Conservation (phyloP, 2,888 invertebrate genomes). For the Habroteleia sp. region DNA sequence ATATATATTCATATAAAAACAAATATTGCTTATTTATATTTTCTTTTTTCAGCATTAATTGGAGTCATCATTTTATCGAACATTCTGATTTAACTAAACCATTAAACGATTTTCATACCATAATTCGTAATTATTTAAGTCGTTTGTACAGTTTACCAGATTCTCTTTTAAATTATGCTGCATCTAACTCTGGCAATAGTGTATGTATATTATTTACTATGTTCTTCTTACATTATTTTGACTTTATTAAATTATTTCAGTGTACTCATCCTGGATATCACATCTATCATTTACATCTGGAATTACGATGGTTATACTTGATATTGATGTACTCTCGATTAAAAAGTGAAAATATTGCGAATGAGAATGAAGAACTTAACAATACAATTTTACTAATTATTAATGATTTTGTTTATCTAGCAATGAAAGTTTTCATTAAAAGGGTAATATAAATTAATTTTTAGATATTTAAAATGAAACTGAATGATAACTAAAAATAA, state of each 20-base stretch:
- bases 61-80: conserved; percentile 67
- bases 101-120: conserved; percentile 69
- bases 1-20: no score
- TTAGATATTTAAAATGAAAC: conserved; percentile 16
- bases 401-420: conserved; percentile 77
- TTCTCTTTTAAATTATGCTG: conserved; percentile 78
- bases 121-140: conserved; percentile 70
- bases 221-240: neutral
- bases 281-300: conserved; percentile 82
- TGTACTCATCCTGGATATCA: conserved; percentile 81
- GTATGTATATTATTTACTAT: conserved; percentile 68
- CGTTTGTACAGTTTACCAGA: conserved; percentile 77
- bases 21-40: no score
- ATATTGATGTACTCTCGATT: conserved; percentile 72
- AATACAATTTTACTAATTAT: conserved; percentile 70
- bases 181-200: conserved; percentile 79
- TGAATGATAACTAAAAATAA: no score
- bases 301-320: conserved; percentile 81
- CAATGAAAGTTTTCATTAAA: conserved; percentile 77
- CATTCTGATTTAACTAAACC: conserved; percentile 69
- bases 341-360: conserved; percentile 63
- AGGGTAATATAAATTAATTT: conserved; percentile 72
- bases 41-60: conserved; percentile 70
- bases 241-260: conserved; percentile 71
- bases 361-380: conserved; percentile 71